These are phyloP conservation scores for Abramis brama DNA, from an alignment of 2,113 vertebrate genomes.

Conservation along the genomic window DNA sequence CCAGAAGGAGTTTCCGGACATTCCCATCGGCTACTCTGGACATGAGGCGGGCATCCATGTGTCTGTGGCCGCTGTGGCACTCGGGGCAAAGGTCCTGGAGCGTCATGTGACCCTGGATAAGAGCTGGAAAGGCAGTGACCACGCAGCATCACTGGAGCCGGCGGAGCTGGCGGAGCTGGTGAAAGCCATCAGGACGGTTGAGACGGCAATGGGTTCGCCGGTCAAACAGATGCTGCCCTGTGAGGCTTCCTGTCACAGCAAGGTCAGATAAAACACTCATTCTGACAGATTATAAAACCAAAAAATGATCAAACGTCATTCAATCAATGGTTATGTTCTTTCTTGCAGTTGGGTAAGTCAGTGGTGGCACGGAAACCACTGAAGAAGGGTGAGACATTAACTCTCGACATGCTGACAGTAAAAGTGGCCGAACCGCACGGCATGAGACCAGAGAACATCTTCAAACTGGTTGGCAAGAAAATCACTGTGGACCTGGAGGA, in stretches of 20 bases:
- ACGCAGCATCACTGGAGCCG: constrained; percentile 87
- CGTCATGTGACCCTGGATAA: constrained; percentile 94
- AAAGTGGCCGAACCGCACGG: constrained; percentile 95
- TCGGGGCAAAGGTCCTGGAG: constrained; percentile 93
- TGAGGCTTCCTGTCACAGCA: constrained; percentile 89
- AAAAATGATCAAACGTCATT: background rate
- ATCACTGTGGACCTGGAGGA: constrained; percentile 78
- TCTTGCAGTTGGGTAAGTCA: constrained; percentile 88
- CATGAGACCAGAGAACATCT: constrained; percentile 87
- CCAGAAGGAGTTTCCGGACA: constrained; percentile 92
- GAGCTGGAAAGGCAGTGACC: constrained; percentile 94
- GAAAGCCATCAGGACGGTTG: constrained; percentile 84
- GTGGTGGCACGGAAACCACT: constrained; percentile 88
- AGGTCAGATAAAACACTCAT: constrained; percentile 74
- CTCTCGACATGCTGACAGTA: constrained; percentile 87
- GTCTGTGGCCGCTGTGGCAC: constrained; percentile 88
- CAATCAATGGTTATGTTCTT: background rate
- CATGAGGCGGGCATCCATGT: constrained; percentile 90
- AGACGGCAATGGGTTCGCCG: constrained; percentile 84
- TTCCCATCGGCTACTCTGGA: constrained; percentile 95
- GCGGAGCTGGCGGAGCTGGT: constrained; percentile 80
- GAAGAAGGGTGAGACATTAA: constrained; percentile 81
- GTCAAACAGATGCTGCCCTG: constrained; percentile 86
- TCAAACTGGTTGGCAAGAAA: constrained; percentile 86
- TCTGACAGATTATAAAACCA: background rate